Evolutionary conservation across 2,113 vertebrate genomes (phyloP), one percentile per base, ranked within the genome.

Genomic region (Cyanistes caeruleus): DNA sequence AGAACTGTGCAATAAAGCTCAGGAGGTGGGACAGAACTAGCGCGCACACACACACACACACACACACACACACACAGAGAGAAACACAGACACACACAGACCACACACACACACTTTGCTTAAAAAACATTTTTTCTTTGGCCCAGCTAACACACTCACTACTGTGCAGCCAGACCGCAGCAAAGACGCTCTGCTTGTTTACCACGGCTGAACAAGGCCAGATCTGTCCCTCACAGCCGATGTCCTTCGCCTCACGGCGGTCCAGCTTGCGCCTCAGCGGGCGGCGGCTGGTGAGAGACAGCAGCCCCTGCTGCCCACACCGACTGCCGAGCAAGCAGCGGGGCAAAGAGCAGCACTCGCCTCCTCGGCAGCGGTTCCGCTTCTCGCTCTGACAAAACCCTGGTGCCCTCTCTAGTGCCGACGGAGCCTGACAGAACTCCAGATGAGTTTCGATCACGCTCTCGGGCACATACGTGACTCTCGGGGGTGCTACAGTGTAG

Each of bases 261-360:
- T 3, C 9, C 52, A 5, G 49, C 5, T 55, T 46, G 7, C 10
- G 7, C 41, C 53, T n/a, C 60, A 20, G 49, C 19, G 49, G 46
- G 91, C 69, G 4, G 11, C 3, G 28, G 15, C 37, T 2, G 1
- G 17, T 0, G 14, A 5, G 6, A 10, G 12, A 11, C 62, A 3
- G 35, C 5, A 21, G 12, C 31, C 24, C 70, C 13, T 1, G 21
- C 4, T 2, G 48, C n/a, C 12, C 58, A 1, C 59, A 7, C 13
- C 17, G 12, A 2, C 28, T 28, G 52, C 4, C 2, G 27, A 19
- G n/a, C 10, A 4, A 22, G 16, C 10, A 37, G 17, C 5, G 2
- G 5, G 8, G 37, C 31, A 8, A 15, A 8, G 6, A 31, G 62
- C 46, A 6, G 30, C 67, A 1, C 7, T 22, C 18, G 51, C 22